Evolutionary conservation across 35 echinoderm and acorn worm species (phyloP).

Genomic region (Diadema setosum): DNA sequence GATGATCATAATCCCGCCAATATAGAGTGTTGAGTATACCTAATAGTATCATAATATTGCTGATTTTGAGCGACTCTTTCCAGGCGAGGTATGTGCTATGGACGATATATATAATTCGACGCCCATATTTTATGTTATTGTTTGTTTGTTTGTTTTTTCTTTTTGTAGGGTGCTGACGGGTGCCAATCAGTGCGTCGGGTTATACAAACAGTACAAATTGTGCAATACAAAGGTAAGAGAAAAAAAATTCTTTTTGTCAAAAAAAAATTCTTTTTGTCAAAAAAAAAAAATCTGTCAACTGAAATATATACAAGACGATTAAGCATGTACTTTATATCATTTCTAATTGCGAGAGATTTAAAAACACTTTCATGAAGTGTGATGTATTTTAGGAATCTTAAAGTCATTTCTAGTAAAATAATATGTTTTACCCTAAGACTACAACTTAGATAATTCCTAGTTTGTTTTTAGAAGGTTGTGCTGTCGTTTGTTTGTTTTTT

Average conservation of each 20-base stretch:
- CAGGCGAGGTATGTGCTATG: background rate
- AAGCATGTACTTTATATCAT: background rate
- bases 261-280: background rate
- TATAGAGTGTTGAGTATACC: background rate
- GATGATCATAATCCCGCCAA: background rate
- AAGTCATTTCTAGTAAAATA: too few relatives aligned
- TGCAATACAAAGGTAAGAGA: constrained; percentile 90
- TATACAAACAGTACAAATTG: constrained; percentile 91
- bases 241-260: background rate
- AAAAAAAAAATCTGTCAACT: background rate
- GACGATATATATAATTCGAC: background rate
- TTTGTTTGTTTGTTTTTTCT: background rate
- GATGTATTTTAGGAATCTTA: too few relatives aligned
- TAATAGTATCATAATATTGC: background rate
- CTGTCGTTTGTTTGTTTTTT: too few relatives aligned
- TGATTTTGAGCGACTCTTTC: background rate
- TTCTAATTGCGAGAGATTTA: background rate
- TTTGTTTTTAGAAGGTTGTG: too few relatives aligned
- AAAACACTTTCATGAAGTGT: background rate
- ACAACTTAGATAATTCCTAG: too few relatives aligned
- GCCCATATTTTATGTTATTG: background rate
- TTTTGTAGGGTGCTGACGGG: constrained; percentile 29
- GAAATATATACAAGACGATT: background rate
- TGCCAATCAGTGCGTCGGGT: constrained; percentile 83
- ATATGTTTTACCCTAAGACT: too few relatives aligned